Conservation (phyloP, 2,797 vertebrate species). For the Pantherophis vulpinus region DNA sequence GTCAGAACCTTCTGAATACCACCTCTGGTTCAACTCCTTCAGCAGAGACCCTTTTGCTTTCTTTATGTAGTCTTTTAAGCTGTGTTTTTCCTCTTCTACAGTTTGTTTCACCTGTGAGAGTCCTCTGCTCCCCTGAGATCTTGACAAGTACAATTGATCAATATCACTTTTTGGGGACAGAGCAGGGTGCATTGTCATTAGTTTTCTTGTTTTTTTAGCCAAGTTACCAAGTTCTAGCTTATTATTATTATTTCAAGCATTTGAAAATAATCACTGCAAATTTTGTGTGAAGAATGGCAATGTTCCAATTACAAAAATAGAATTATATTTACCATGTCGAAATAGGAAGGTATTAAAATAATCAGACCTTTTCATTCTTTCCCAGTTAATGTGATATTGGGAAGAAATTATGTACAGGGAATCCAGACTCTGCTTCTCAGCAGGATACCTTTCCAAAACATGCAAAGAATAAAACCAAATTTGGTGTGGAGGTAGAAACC, state of each 20-base stretch:
- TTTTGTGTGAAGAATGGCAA: not conserved
- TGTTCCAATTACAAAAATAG: not conserved
- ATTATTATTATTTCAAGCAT: not conserved
- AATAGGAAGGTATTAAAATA: not conserved
- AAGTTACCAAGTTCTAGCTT: not conserved
- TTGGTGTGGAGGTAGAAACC: not conserved
- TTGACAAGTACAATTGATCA: too few species aligned
- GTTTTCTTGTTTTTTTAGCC: not conserved
- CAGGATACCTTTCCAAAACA: not conserved
- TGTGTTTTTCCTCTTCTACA: too few species aligned
- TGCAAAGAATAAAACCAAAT: not conserved
- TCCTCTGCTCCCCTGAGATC: too few species aligned
- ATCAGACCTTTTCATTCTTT: not conserved
- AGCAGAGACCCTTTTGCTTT: too few species aligned
- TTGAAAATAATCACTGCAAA: not conserved
- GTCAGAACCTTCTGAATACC: too few species aligned
- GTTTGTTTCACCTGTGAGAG: too few species aligned
- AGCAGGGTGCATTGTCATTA: not conserved
- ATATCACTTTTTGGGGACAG: too few species aligned
- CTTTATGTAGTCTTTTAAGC: too few species aligned
- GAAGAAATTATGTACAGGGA: not conserved
- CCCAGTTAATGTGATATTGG: not conserved
- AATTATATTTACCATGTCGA: not conserved
- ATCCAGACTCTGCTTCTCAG: not conserved
- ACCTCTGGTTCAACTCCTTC: too few species aligned